Evolutionary conservation across 2,113 vertebrate species (phyloP).

Genomic region (Cyanoramphus novaezelandiae): DNA sequence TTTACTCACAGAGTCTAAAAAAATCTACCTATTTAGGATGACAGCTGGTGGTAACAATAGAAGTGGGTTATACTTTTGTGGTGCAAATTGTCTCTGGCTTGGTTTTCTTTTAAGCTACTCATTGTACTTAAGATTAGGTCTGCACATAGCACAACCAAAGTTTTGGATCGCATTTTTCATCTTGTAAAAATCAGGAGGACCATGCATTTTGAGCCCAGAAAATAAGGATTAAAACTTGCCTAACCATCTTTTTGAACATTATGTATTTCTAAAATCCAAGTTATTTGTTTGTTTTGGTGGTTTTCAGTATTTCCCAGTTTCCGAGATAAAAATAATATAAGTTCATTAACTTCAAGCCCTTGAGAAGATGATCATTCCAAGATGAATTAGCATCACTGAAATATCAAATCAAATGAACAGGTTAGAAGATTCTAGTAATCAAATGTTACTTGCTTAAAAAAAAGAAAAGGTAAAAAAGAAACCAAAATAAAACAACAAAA

Average conservation of each 20-base stretch:
- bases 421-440: neutral
- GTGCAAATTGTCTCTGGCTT: neutral
- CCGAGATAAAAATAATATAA: neutral
- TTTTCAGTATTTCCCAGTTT: neutral
- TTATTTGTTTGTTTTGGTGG: fast-evolving
- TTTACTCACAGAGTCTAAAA: neutral
- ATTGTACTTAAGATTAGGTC: neutral
- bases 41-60: neutral
- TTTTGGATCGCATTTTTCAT: neutral
- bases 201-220: neutral
- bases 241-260: neutral
- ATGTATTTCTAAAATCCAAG: neutral
- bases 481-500: neutral
- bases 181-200: neutral
- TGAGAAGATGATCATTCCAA: neutral
- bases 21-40: neutral
- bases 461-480: neutral
- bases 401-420: neutral
- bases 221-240: neutral
- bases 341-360: neutral
- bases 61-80: neutral
- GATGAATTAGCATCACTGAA: neutral
- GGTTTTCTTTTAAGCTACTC: neutral
- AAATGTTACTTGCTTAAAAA: neutral
- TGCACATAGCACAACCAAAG: neutral